Conservation (phyloP, 2,797 vertebrate species). For the Galago senegalensis region DNA sequence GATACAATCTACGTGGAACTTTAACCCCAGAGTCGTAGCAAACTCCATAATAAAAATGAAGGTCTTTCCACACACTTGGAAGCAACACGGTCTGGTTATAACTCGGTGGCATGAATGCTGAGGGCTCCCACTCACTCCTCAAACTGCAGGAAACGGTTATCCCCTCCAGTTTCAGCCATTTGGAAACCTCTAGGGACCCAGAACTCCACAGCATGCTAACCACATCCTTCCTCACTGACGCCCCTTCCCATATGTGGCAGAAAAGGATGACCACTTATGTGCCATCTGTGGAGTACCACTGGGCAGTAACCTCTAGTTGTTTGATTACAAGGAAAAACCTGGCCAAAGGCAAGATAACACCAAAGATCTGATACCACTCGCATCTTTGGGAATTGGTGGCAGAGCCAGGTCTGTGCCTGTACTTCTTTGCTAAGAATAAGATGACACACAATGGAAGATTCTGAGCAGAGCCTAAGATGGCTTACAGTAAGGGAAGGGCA, state of each 20-base stretch:
- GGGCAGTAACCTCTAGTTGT: neutral
- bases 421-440: slow-evolving; percentile 19
- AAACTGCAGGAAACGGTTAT: neutral
- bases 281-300: neutral
- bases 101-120: neutral
- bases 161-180: neutral
- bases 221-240: neutral
- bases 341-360: neutral
- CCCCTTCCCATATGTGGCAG: neutral
- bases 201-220: neutral
- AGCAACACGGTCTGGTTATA: neutral
- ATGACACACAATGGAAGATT: neutral
- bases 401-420: neutral
- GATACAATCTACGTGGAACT: neutral
- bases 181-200: neutral
- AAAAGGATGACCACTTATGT: neutral
- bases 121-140: neutral
- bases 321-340: neutral
- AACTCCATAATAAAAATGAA: neutral
- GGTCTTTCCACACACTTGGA: neutral
- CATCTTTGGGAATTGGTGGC: neutral
- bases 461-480: neutral
- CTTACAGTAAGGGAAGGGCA: neutral
- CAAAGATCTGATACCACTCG: neutral
- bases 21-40: neutral